Evolutionary conservation across 2,797 vertebrate species (phyloP).

Genomic region (Phrynocephalus forsythii): DNA sequence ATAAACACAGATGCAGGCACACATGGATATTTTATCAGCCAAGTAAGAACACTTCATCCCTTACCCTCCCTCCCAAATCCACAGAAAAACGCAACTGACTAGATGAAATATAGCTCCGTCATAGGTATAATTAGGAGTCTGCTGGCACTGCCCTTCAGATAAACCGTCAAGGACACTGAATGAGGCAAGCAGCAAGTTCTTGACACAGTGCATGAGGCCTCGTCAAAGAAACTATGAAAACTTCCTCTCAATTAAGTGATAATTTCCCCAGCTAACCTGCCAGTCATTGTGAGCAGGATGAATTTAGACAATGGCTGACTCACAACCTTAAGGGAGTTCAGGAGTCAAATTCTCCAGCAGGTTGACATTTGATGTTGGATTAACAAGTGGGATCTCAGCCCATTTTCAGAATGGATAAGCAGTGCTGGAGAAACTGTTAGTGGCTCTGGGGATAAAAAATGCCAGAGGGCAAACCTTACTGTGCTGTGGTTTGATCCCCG

Average conservation of each 20-base stretch:
- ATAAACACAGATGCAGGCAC: neutral
- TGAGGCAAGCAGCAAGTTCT: neutral
- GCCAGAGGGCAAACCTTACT: slow-evolving; percentile 15
- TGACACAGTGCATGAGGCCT: slow-evolving; percentile 16
- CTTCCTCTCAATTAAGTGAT: neutral
- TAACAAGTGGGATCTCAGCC: neutral
- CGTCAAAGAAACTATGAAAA: neutral
- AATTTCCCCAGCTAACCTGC: neutral
- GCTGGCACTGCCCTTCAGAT: slow-evolving; percentile 24
- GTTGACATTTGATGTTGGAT: slow-evolving; percentile 11
- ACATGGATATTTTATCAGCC: neutral
- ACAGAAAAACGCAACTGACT: neutral
- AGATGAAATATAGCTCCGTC: slow-evolving; percentile 12
- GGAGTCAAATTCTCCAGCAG: slow-evolving; percentile 15
- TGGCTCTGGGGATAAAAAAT: neutral
- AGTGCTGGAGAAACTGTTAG: slow-evolving; percentile 18
- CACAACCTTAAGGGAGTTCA: slow-evolving; percentile 15
- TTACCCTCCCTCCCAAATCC: neutral
- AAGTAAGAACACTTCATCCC: slow-evolving; percentile 1
- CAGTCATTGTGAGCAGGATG: neutral
- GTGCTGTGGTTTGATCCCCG: slow-evolving; percentile 22
- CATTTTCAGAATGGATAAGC: slow-evolving; percentile 19
- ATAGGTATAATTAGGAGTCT: slow-evolving; percentile 19
- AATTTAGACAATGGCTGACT: slow-evolving; percentile 40
- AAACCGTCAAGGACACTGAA: slow-evolving; percentile 10